These are phyloP conservation scores for Eupithecia subfuscata DNA, from an alignment of 2,888 invertebrate species.

Conservation along the genomic window DNA sequence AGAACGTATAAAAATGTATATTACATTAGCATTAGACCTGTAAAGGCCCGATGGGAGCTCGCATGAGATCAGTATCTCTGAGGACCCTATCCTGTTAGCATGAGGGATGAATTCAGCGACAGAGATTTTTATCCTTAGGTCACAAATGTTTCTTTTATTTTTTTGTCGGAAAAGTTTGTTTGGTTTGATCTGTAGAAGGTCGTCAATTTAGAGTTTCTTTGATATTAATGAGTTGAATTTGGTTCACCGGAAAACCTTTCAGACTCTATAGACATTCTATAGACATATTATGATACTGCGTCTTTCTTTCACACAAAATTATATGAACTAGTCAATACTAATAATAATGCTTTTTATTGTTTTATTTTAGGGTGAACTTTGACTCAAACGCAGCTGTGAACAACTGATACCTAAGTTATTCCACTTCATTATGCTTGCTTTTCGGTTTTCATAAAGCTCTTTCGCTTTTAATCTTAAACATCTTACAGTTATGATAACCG, in stretches of 20 bases:
- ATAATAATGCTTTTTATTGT: not conserved
- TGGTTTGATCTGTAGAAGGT: not conserved
- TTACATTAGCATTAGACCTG: conserved; percentile 41
- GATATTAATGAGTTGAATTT: not conserved
- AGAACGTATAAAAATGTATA: conserved; percentile 36
- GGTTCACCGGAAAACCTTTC: not conserved
- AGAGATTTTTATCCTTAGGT: conserved; percentile 39
- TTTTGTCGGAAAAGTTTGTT: not conserved
- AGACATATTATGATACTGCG: not conserved
- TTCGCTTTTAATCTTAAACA: not conserved
- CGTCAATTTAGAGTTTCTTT: not conserved
- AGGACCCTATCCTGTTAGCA: conserved; percentile 42
- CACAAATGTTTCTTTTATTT: conserved; percentile 8
- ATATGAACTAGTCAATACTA: not conserved
- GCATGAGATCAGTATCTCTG: conserved; percentile 45
- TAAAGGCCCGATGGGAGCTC: conserved; percentile 36
- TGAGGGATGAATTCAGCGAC: conserved; percentile 40
- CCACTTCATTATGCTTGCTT: not conserved
- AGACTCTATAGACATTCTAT: not conserved
- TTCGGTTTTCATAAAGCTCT: not conserved
- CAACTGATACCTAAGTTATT: not conserved
- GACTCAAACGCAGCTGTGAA: not conserved
- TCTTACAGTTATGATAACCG: not conserved
- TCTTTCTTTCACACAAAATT: not conserved
- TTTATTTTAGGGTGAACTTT: not conserved